Evolutionary conservation across 2,888 invertebrate genomes (phyloP).

Genomic region (Clivina fossor): DNA sequence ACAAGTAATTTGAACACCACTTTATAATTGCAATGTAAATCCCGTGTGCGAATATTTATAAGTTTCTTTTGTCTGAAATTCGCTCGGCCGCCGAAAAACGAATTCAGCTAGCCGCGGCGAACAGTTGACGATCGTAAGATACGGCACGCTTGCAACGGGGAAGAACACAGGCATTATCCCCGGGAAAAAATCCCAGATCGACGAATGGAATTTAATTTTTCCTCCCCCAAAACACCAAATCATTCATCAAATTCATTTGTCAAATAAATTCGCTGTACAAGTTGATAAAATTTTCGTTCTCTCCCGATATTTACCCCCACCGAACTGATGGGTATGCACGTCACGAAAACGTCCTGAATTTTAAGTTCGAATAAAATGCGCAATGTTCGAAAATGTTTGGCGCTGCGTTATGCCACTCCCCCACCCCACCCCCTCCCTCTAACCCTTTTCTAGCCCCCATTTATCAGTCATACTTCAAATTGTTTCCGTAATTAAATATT

Average conservation of each 20-base stretch:
- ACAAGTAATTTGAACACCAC: slow-evolving; percentile 1
- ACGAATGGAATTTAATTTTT: slow-evolving; percentile 11
- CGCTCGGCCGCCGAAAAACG: background rate
- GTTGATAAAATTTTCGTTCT: background rate
- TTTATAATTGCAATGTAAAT: slow-evolving; percentile 25
- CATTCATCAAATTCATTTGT: slow-evolving; percentile 16
- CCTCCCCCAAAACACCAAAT: background rate
- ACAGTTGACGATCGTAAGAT: slow-evolving; percentile 7
- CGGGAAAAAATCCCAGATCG: too few relatives aligned
- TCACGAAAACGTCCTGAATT: background rate
- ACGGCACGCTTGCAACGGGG: background rate
- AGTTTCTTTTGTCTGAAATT: slow-evolving; percentile 17
- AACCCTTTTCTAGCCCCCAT: too few relatives aligned
- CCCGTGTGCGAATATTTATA: slow-evolving; percentile 8
- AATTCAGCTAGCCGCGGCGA: background rate
- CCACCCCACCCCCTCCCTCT: too few relatives aligned
- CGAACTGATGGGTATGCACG: background rate
- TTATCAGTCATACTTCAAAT: too few relatives aligned
- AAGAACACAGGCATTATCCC: too few relatives aligned
- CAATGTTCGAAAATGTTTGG: too few relatives aligned
- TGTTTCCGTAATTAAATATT: too few relatives aligned
- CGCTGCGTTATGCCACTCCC: too few relatives aligned
- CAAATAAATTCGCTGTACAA: slow-evolving; percentile 9
- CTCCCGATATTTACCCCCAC: background rate
- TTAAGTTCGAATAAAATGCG: background rate